Conservation (phyloP, 1,140 invertebrate species). For the Dendroctonus valens region DNA sequence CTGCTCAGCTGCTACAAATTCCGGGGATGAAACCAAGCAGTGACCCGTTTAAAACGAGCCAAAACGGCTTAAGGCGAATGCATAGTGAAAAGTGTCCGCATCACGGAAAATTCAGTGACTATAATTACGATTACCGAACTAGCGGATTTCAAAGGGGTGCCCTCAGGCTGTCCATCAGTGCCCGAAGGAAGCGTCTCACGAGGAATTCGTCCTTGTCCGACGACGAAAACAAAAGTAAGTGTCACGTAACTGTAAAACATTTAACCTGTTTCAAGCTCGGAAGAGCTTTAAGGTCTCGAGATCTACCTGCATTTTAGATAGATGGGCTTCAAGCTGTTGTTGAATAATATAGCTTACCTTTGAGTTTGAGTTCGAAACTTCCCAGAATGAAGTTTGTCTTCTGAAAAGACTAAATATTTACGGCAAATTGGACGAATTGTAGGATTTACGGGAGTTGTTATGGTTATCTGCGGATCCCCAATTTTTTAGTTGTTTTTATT, state of each 20-base stretch:
- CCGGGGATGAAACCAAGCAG: constrained; percentile 43
- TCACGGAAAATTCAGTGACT: constrained; percentile 22
- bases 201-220: constrained; percentile 37
- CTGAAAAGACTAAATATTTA: no score
- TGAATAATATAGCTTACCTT: no score
- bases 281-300: no score
- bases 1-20: constrained; percentile 58
- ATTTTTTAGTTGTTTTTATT: no score
- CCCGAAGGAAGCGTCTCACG: constrained; percentile 31
- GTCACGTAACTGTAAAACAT: neutral
- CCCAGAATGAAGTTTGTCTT: no score
- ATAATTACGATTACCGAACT: constrained; percentile 35
- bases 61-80: constrained; percentile 7
- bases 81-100: constrained; percentile 22
- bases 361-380: no score
- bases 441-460: no score
- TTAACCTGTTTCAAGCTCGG: no score
- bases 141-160: constrained; percentile 40
- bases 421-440: no score
- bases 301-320: no score
- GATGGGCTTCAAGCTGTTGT: no score
- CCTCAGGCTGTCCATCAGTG: constrained; percentile 40
- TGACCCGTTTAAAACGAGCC: constrained; percentile 39
- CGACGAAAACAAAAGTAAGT: constrained; percentile 28
- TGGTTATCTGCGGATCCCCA: no score